Conservation (phyloP, 2,113 vertebrate genomes). For the Lontra canadensis region DNA sequence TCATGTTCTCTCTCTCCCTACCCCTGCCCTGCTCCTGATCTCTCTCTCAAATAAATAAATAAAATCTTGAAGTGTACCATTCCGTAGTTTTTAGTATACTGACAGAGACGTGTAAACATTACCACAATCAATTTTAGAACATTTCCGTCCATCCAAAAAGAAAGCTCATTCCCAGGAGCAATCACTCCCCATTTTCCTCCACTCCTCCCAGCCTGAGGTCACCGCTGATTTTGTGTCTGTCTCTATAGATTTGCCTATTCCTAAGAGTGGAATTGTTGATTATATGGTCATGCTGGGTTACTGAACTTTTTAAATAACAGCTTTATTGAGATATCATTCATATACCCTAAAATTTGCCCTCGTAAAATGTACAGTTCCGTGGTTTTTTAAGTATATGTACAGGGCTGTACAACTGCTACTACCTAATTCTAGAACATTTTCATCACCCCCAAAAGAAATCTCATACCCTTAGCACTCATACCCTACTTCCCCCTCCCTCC, state of each 20-base stretch:
- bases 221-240: neutral
- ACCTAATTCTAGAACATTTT: neutral
- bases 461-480: neutral
- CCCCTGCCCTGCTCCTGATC: neutral
- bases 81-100: neutral
- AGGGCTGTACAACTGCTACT: neutral
- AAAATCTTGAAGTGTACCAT: neutral
- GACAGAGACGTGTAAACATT: neutral
- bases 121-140: neutral
- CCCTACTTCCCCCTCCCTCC: neutral
- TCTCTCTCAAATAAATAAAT: neutral
- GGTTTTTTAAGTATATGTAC: neutral
- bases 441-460: neutral
- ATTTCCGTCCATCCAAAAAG: neutral
- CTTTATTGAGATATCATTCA: constrained; percentile 3
- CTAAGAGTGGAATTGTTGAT: neutral
- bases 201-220: neutral
- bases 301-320: neutral
- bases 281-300: neutral
- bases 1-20: neutral
- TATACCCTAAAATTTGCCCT: neutral
- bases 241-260: neutral
- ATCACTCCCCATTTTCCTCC: neutral
- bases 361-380: neutral
- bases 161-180: neutral